Conservation (phyloP, 2,113 vertebrate genomes). For the Lepus americanus region DNA sequence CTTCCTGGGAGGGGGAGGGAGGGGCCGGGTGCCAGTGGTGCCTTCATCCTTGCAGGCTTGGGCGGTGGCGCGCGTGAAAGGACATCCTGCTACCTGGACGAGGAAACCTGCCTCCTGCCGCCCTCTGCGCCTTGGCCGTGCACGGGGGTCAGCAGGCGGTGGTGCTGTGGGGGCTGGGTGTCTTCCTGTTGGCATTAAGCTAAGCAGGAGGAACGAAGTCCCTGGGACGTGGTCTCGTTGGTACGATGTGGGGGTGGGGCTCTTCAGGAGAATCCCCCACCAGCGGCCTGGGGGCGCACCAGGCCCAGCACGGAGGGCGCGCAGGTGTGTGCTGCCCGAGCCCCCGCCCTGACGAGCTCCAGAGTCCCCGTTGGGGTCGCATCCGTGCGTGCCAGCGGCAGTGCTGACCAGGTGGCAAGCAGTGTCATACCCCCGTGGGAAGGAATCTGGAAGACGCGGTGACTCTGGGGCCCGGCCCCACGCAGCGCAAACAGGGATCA, state of each 20-base stretch:
- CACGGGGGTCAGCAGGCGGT: background rate
- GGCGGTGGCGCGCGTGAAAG: rapidly evolving
- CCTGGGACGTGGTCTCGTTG: background rate
- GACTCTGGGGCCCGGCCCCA: too few species aligned
- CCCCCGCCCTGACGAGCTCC: too few species aligned
- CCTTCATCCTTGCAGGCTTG: background rate
- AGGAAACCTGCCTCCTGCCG: background rate
- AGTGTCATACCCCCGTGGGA: background rate
- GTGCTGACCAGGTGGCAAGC: background rate
- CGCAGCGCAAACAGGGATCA: too few species aligned
- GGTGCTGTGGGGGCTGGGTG: background rate
- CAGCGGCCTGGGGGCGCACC: background rate
- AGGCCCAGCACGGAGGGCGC: background rate
- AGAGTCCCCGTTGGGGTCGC: too few species aligned
- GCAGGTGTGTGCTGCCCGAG: too few species aligned
- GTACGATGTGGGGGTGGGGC: too few species aligned
- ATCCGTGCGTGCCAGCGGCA: too few species aligned
- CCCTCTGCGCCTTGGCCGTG: background rate
- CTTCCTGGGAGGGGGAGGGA: background rate
- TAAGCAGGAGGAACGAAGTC: background rate
- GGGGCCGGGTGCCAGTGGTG: rapidly evolving
- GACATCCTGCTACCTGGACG: rapidly evolving
- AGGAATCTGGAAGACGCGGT: too few species aligned
- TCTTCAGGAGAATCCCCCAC: background rate
- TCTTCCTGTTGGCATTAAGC: background rate